phyloP scores from a whole-genome alignment of 2,888 invertebrate species.

The Monochamus alternatus region DNA sequence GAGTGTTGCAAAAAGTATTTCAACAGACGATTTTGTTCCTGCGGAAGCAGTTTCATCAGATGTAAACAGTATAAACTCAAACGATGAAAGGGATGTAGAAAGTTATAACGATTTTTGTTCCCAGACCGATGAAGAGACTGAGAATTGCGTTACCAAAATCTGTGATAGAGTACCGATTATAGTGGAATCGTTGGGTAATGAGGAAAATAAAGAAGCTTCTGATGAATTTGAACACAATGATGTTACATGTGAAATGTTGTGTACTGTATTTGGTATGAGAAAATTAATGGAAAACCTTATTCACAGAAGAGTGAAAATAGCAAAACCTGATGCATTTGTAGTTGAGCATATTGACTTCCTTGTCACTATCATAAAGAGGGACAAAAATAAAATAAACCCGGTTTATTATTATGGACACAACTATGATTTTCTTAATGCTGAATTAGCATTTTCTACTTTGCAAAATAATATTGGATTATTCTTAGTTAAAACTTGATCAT shows the following conservation, averaged over 20 bases:
- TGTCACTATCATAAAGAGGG: slow-evolving; percentile 43
- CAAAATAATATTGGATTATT: slow-evolving; percentile 37
- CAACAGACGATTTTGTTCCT: background rate
- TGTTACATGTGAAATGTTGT: slow-evolving; percentile 39
- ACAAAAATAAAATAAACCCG: slow-evolving; percentile 37
- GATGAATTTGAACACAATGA: slow-evolving; percentile 33
- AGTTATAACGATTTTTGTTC: slow-evolving; percentile 32
- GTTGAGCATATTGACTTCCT: slow-evolving; percentile 45
- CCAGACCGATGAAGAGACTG: slow-evolving; percentile 42
- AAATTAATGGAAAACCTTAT: slow-evolving; percentile 36
- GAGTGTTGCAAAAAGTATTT: background rate
- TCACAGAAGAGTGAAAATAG: slow-evolving; percentile 31
- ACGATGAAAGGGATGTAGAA: background rate
- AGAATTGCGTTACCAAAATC: slow-evolving; percentile 39
- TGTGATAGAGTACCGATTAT: slow-evolving; percentile 39
- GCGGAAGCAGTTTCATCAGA: background rate
- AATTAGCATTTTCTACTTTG: slow-evolving; percentile 41
- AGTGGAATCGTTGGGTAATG: slow-evolving; percentile 32
- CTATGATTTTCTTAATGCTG: slow-evolving; percentile 39
- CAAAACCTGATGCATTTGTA: slow-evolving; percentile 42
- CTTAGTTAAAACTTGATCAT: slow-evolving; percentile 39
- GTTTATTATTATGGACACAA: slow-evolving; percentile 41
- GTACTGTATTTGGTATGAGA: slow-evolving; percentile 42
- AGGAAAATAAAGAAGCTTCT: slow-evolving; percentile 34
- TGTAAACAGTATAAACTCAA: background rate